Evolutionary conservation across 2,888 invertebrate genomes (phyloP), one percentile per base, ranked within the genome.

Genomic region (Sphaerophoria rueppellii): DNA sequence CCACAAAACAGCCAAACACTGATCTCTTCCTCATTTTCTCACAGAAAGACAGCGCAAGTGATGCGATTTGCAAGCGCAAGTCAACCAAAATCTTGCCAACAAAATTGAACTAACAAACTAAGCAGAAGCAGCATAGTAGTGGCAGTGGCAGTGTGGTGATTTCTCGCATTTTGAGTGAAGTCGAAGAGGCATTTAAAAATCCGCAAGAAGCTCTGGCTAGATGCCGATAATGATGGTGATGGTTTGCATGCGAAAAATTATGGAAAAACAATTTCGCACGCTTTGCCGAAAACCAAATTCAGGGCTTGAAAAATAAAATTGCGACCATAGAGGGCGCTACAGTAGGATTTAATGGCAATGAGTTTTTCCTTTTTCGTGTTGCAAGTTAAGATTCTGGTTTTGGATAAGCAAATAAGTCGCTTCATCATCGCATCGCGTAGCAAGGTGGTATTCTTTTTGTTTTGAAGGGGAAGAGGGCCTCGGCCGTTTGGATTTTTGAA

Each of bases 1-100:
- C 85, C 85, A 80, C 85, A 85, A 81, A 85, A 85, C 81, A 85
- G 63, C 85, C 14, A 85, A 85, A 85, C 85, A 85, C 81, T 73
- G 85, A 85, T 85, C 85, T 85, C 85, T 85, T 85, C 85, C 85
- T 85, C 85, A 85, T 85, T 85, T 85, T 85, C 85, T 85, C 81
- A 81, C 81, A 85, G 81, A 63, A 77, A 81, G 76, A 85, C 72
- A 80, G 69, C 81, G 72, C 57, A 35, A 52, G 54, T 52, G 35
- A 35, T 34, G 55, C 60, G 34, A 37, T 24, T 24, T 24, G 24
- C 24, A 24, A 24, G 24, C 55, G 48, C 46, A 2, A 50, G 1
- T 14, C 50, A 16, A 50, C 16, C 35, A 65, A 24, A 24, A 24
- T 24, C 14, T 61, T 61, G 34, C 35, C 24, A 24, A 24, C 24